Conservation (phyloP, 2,113 vertebrate genomes). For the Alligator sinensis region DNA sequence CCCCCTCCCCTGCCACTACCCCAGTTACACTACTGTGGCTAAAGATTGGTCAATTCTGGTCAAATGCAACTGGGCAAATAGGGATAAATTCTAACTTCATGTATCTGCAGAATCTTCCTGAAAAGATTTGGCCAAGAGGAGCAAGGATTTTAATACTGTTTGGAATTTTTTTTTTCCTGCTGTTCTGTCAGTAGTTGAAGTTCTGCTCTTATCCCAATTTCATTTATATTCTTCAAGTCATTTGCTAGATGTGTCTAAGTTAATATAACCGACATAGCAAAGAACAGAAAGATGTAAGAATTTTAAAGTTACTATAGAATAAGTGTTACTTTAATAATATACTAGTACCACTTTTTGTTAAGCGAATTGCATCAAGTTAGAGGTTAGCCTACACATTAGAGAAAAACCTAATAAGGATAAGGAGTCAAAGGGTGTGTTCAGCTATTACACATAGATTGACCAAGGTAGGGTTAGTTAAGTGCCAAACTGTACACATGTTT, state of each 20-base stretch:
- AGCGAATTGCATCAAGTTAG: background rate
- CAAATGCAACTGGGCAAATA: no score
- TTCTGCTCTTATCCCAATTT: background rate
- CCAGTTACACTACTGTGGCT: no score
- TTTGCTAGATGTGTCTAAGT: background rate
- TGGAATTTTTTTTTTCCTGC: background rate
- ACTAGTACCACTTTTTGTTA: no score
- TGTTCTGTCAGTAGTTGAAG: background rate
- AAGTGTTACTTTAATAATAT: no score
- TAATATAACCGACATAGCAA: background rate
- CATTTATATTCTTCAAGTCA: background rate
- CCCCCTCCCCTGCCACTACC: no score
- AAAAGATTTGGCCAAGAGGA: background rate
- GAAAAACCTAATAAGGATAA: background rate
- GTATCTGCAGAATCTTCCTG: background rate
- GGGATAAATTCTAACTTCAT: background rate
- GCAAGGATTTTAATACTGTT: background rate
- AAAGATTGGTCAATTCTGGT: no score
- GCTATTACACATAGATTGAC: no score
- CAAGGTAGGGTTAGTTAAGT: no score
- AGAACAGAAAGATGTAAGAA: background rate
- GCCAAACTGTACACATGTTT: no score
- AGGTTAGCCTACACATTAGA: background rate
- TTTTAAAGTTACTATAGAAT: background rate
- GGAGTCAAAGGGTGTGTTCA: no score